Percentiles rank a stretch among this genome's conserved stretches.
These are phyloP conservation scores for Nasonia vitripennis DNA, from an alignment of 1,140 invertebrate genomes.

Conservation along the genomic window DNA sequence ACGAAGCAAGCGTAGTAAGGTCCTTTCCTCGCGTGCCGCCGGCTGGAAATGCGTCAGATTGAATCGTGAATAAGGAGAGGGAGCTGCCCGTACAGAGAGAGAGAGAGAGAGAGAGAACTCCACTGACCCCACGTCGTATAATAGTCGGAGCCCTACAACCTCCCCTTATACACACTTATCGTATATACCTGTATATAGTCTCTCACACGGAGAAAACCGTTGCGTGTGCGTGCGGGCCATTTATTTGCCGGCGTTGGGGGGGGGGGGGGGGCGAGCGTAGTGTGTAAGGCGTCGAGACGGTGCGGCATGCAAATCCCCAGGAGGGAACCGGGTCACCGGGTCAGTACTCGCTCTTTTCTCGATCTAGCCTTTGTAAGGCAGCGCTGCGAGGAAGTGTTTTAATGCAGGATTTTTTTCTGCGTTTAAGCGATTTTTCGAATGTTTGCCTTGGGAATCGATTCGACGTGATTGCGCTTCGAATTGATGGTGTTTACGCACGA, in stretches of 20 bases:
- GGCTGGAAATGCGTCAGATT: constrained; percentile 66
- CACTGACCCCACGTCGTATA: background rate
- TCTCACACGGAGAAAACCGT: background rate
- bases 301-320: constrained; percentile 59
- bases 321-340: constrained; percentile 59
- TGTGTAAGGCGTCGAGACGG: background rate
- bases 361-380: background rate
- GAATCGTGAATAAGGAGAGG: constrained; percentile 59
- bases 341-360: constrained; percentile 39
- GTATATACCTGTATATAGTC: background rate
- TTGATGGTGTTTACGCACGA: too few relatives aligned
- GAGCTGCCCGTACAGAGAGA: background rate
- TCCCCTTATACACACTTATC: background rate
- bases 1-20: constrained; percentile 4
- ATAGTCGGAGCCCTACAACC: background rate
- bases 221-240: constrained; percentile 65
- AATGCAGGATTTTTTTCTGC: background rate
- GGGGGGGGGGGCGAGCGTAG: background rate
- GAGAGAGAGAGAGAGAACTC: too few relatives aligned
- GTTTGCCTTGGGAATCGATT: too few relatives aligned
- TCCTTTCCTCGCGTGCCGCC: constrained; percentile 61
- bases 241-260: constrained; percentile 59
- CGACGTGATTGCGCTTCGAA: background rate
- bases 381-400: background rate
- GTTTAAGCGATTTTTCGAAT: too few relatives aligned